A percentile compares a stretch with the other conserved stretches of the same genome.
These are phyloP conservation scores for Aramus guarauna DNA, from an alignment of 2,113 vertebrate species.

Conservation along the genomic window DNA sequence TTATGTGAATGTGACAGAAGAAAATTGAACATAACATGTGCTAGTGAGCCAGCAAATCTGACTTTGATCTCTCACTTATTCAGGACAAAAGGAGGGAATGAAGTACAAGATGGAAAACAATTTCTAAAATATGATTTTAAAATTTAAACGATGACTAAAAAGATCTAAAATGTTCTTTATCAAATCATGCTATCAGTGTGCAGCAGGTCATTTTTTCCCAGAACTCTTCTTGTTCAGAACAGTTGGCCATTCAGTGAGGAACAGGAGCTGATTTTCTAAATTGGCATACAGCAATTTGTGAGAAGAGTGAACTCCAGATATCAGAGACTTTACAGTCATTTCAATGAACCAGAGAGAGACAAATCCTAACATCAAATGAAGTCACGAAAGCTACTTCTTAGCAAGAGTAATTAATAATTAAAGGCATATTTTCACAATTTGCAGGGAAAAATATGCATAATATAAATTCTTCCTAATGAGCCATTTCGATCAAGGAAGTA, in stretches of 20 bases:
- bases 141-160: neutral
- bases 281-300: rapidly evolving
- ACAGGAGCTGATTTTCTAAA: neutral
- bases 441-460: neutral
- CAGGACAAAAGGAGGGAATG: neutral
- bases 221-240: neutral
- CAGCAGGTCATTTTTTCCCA: neutral
- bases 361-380: neutral
- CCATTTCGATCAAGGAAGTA: neutral
- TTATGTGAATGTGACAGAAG: neutral
- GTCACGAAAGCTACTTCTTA: neutral
- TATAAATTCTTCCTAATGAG: neutral
- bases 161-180: neutral
- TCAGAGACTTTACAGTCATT: neutral
- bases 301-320: neutral
- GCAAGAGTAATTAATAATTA: neutral
- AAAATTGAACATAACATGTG: neutral
- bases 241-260: neutral
- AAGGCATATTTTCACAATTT: neutral
- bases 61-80: neutral
- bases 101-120: neutral
- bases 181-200: neutral
- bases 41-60: neutral
- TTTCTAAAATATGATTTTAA: neutral
- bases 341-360: neutral